Evolutionary conservation across 2,888 invertebrate species (phyloP), one percentile per base, ranked within the genome.

Genomic region (Cantharis rustica): DNA sequence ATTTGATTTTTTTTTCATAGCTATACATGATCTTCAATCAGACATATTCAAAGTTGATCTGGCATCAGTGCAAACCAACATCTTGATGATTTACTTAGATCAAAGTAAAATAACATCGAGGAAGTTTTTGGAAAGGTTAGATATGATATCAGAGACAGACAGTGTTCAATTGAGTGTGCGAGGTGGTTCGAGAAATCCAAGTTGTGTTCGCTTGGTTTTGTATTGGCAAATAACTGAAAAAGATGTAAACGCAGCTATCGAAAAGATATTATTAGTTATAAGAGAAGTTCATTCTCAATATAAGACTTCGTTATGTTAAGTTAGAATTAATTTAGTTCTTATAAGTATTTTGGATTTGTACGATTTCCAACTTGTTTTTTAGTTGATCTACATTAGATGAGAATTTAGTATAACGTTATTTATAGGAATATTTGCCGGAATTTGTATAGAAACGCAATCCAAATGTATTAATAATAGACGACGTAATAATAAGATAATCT

Each of bases 221-320:
- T 93, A 95, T 86, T 91, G 92, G 81, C 93, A 95, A 85, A 91
- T 96, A 66, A 89, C 89, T 1, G 93, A 94, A 81, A 90, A 92
- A 79, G 92, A 93, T 82, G 89, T 94, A 7, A 89, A 91, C 84
- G 89, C 92, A 75, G 92, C 93, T 75, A 92, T 95, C 81, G 90
- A 91, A 85, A 96, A 96, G 88, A 89, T 96, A 74, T 88, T 88
- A 0, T 91, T 91, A 80, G 93, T 95, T 16, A 92, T 95, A 77
- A 90, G 89, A 77, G 93, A 94, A 85, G 88, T 92, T 61, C 91
- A 92, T 77, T 64, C 16, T 16, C 71, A 77, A n/a, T 66, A 66
- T 66, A 66, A 66, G n/a, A 7, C 64, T 15, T 23, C 17, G n/a
- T 15, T 66, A 20, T 66, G 17, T 66, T 66, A 66, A 66, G 20